Evolutionary conservation across 2,888 invertebrate species (phyloP), one percentile per base, ranked within the genome.

Genomic region (Sipunculus nudus): DNA sequence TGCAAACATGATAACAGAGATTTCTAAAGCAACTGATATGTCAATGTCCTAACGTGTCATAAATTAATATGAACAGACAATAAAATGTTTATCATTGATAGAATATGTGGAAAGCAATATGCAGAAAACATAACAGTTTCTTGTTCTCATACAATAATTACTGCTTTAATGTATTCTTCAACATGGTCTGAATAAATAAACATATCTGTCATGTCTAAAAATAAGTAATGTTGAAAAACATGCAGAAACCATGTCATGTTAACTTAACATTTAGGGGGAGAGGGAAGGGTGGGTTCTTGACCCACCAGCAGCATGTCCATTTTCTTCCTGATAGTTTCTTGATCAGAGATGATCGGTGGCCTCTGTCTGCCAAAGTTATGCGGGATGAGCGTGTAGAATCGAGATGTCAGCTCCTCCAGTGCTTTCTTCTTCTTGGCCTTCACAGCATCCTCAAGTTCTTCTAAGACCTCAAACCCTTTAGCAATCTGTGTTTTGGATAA

Each of bases 321-420:
- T 67, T 78, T 78, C 47, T 67, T 57, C 45, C 71, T 63, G 28
- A 79, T 61, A 25, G 59, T 32, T 23, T 59, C 66, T 10, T 63
- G 46, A 6, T 47, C 59, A 47, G 58, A 40, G 16, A 78, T 65
- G 6, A 75, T 65, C 5, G 75, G 68, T 16, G 77, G 77, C 40
- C 60, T 53, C 23, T 4, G 38, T 10, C 77, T 70, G 6, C 76
- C 75, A 63, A 79, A 77, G 52, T 70, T 63, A 52, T 79, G 78
- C 2, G 78, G 78, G 38, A 79, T 72, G 13, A 70, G 45, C 0
- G 78, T 78, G 67, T 73, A 78, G 55, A 78, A 78, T 38, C 69
- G 55, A 32, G 61, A 72, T 29, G 74, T 65, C 50, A 78, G 54
- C 13, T 66, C 56, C 35, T 76, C 69, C 5, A 76, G 52, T 16